Base-by-base conservation (phyloP, 1,140 invertebrate species). In the Mamestra configurata region DNA sequence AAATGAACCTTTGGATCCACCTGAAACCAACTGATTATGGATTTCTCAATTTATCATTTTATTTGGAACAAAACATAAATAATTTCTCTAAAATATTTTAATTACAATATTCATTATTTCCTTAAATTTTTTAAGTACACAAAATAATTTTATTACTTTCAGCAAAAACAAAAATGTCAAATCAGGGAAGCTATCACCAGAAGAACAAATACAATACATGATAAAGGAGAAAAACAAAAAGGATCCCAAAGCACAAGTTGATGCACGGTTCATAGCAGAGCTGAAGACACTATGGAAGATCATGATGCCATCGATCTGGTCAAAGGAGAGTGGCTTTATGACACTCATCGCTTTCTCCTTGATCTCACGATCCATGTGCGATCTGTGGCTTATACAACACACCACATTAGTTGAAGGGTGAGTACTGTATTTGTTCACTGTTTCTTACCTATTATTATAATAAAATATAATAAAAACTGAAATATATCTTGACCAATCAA, bases 331-430 rank as follows among this genome's bases (percentile, higher is more conserved):
- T 79, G 98, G 97, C 55, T 98, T 98, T 82, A 95, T 99, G 88
- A 79, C 97, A 2, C 88, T 99, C 8, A 97, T 99, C 53, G 98
- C 98, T 6, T 85, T 93, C 8, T 97, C 98, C 27, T 95, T 99
- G 8, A 96, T 99, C 10, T 96, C 97, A 5, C 96, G 99, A 88
- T 99, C 99, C 0, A 96, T 99, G 27, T 99, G 98, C 91, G 99
- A 99, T 95, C 96, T 99, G 61, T 99, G 98, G 98, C 97, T 99
- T 95, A 99, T 99, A 82, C 97, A 98, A 86, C 98, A 98, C 93
- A 97, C 97, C 15, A 99, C 99, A 1, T 96, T 98, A 75, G 97
- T 99, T 86, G 99, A 99, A 96, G 98, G 97, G 98, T 98, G 94
- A 92, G 93, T 92, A n/a, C n/a, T n/a, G n/a, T n/a, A n/a, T n/a